Evolutionary conservation across 1,140 invertebrate genomes (phyloP), one percentile per base, ranked within the genome.

Genomic region (Eubasilissa regina): DNA sequence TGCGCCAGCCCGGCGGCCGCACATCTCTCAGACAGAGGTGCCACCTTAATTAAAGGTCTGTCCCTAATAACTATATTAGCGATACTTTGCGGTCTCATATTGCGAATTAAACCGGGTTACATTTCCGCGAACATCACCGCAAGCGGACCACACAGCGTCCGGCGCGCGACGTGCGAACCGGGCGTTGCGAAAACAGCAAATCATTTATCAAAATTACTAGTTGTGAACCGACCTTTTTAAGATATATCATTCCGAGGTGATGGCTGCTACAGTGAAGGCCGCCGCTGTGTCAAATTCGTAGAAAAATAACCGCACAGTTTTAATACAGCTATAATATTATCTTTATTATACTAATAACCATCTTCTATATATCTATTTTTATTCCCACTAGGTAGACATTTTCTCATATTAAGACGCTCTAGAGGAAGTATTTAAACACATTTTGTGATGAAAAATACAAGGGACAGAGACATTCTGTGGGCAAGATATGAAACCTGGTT

Each of bases 31-130:
- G 66, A 70, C 45, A 10, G 62, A 81, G 80, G 80, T 81, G 80
- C 77, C 80, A 75, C 76, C 73, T 78, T 81, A 81, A 81, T 81
- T 81, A 79, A 79, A 70, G 80, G 80, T 78, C 79, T 64, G 53
- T 17, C 73, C 60, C 21, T 81, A 81, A 81, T 81, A 73, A 78
- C 80, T 81, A 79, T 81, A 81, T 81, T 81, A 81, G 80, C 66
- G 77, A 75, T 81, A 79, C 73, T 81, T 81, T 81, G 80, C 80
- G 80, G 80, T 81, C 53, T 66, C 45, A 75, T 48, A 58, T 72
- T 62, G 56, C 15, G 80, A 81, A 60, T 60, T 17, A 64, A 70
- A 75, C 64, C 64, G 66, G 74, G 66, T 21, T 55, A 60, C 68
- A 47, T 81, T 81, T 78, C 80, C 80, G 77, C 80, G 80, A 81